phyloP scores from a whole-genome alignment of 2,113 vertebrate species.

The Verasper variegatus region DNA sequence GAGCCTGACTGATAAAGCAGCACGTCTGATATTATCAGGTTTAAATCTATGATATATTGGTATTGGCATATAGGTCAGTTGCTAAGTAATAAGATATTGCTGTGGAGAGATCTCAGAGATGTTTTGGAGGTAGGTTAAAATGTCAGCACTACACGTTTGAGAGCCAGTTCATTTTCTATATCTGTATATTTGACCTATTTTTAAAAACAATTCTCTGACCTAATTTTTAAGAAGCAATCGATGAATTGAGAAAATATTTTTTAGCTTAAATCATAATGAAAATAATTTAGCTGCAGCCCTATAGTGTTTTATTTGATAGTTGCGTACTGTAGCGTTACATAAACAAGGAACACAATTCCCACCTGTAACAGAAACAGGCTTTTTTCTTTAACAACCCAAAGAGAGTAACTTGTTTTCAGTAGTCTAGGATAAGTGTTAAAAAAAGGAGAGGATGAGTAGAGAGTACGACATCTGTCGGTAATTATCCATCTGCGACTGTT shows the following conservation, averaged over 20 bases:
- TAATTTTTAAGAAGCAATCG: too few relatives aligned
- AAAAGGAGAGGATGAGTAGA: conserved; percentile 54
- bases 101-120: neutral
- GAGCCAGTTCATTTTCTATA: too few relatives aligned
- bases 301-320: neutral
- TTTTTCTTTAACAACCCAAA: conserved; percentile 31
- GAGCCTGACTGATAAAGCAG: neutral
- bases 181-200: too few relatives aligned
- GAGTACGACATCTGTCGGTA: conserved; percentile 63
- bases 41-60: neutral
- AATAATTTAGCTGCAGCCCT: too few relatives aligned
- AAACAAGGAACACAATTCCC: neutral
- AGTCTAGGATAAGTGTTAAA: conserved; percentile 48
- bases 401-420: conserved; percentile 36
- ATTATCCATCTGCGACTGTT: conserved; percentile 65
- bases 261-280: too few relatives aligned
- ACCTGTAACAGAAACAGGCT: conserved; percentile 8
- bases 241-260: too few relatives aligned
- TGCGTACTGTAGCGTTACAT: neutral
- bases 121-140: neutral
- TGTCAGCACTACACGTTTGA: too few relatives aligned
- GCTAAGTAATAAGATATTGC: neutral
- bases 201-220: too few relatives aligned
- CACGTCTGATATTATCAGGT: neutral
- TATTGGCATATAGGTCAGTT: neutral